These are phyloP conservation scores for Drosophila insularis DNA, from an alignment of 1,140 invertebrate genomes.

Conservation along the genomic window DNA sequence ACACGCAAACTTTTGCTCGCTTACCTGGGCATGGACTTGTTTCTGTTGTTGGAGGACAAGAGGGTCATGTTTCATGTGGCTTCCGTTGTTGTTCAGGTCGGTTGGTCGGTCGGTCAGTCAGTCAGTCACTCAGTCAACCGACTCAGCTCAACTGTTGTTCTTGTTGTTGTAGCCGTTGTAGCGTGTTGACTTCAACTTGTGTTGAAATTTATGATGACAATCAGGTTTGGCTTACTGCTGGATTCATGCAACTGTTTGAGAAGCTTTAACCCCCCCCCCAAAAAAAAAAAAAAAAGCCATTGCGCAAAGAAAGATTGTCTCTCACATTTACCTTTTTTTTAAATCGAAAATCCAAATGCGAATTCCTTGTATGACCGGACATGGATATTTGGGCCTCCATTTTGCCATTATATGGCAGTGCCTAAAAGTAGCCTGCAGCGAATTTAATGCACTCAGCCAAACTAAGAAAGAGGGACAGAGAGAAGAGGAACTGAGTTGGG, in stretches of 20 bases:
- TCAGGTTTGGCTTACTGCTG: conserved; percentile 49
- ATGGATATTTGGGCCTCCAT: conserved; percentile 48
- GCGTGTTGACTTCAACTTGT: conserved; percentile 47
- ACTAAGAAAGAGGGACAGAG: conserved; percentile 8
- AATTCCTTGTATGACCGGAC: conserved; percentile 48
- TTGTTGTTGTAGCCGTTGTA: conserved; percentile 5
- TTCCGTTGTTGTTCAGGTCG: conserved; percentile 59
- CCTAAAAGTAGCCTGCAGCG: conserved; percentile 55
- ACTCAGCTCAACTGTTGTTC: conserved; percentile 1
- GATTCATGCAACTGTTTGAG: conserved; percentile 13
- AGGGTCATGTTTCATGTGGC: conserved; percentile 68
- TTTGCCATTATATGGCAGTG: conserved; percentile 47
- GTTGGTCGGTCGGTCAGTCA: conserved; percentile 38
- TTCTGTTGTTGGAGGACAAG: conserved; percentile 32
- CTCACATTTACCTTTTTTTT: conserved; percentile 13
- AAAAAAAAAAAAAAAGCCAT: not conserved
- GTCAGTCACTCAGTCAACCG: not conserved
- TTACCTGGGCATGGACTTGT: conserved; percentile 21
- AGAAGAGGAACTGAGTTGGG: not conserved
- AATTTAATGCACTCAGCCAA: conserved; percentile 60
- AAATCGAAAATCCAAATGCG: conserved; percentile 59
- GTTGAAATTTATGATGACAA: conserved; percentile 66
- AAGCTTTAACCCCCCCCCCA: not conserved
- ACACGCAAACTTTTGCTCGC: conserved; percentile 66
- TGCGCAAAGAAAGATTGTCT: conserved; percentile 1